These are phyloP conservation scores for Anthopleura xanthogrammica DNA, from an alignment of 92 coral and sea anemone species.

Conservation along the genomic window DNA sequence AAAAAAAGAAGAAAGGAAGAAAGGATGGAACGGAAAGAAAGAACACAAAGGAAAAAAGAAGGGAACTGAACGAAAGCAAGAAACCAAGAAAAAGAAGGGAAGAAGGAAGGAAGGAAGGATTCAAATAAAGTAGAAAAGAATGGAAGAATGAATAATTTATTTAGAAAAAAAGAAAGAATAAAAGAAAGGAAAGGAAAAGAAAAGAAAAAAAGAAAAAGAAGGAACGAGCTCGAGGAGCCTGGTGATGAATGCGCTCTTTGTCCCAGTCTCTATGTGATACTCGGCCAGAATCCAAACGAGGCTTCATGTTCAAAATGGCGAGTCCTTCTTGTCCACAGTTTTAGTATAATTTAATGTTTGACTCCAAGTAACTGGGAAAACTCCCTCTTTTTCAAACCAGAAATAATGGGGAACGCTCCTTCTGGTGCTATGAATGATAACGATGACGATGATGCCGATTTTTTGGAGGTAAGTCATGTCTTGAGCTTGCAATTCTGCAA, in stretches of 20 bases:
- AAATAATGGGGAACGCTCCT: conserved; percentile 92
- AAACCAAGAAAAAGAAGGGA: no score
- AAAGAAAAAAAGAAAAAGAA: background rate
- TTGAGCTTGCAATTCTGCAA: conserved; percentile 10
- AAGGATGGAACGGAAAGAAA: no score
- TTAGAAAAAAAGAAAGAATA: background rate
- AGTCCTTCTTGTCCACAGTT: conserved; percentile 17
- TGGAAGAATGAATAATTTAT: background rate
- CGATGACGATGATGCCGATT: conserved; percentile 92
- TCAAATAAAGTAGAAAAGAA: background rate
- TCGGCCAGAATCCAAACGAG: conserved; percentile 18
- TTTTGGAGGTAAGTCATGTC: conserved; percentile 68
- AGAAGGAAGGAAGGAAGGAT: no score
- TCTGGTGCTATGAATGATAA: conserved; percentile 86
- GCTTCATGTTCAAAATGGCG: conserved; percentile 33
- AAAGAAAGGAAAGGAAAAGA: background rate
- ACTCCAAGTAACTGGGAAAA: conserved; percentile 32
- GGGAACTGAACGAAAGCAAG: no score
- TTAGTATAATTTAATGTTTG: conserved; percentile 11
- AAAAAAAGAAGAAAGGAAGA: no score
- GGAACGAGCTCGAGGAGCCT: background rate
- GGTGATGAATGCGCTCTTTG: background rate
- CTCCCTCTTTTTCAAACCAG: conserved; percentile 2
- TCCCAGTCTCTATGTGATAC: conserved; percentile 1
- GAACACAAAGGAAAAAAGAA: no score